phyloP scores from a whole-genome alignment of 1,140 invertebrate species.

The Acromyrmex heyeri region DNA sequence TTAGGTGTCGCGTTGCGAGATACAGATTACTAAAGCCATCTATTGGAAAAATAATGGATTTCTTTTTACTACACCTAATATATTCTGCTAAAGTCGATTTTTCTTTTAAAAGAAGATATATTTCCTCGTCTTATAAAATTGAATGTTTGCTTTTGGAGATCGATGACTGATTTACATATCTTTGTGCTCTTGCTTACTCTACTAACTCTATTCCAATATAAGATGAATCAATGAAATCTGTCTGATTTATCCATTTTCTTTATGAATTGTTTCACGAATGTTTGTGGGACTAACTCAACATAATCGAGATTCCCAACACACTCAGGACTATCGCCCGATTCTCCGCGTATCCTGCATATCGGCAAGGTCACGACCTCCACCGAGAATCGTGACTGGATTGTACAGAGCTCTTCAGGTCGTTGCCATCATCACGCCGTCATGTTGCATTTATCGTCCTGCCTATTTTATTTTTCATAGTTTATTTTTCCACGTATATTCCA shows the following conservation, averaged over 20 bases:
- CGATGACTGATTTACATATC: background rate
- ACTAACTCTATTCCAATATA: background rate
- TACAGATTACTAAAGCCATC: too few species aligned
- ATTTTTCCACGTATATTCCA: background rate
- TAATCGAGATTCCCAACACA: constrained; percentile 13
- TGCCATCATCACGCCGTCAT: constrained; percentile 68
- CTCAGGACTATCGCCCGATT: constrained; percentile 54
- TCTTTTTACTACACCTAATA: background rate
- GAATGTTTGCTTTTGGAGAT: background rate
- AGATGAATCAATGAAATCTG: background rate
- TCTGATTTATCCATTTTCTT: background rate
- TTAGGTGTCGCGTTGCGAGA: too few species aligned
- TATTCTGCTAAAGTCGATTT: background rate
- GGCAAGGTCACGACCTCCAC: constrained; percentile 75
- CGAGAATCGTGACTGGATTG: constrained; percentile 69
- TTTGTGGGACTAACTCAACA: background rate
- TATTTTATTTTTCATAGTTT: constrained; percentile 1
- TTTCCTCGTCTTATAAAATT: background rate
- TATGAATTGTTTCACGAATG: background rate
- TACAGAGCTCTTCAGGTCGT: constrained; percentile 69
- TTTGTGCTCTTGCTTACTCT: background rate
- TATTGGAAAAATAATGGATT: too few species aligned
- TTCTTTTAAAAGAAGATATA: background rate
- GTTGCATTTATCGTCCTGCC: constrained; percentile 35
- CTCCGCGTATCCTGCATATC: constrained; percentile 61